phyloP scores from a whole-genome alignment of 2,797 vertebrate genomes.

The Danio jaintianensis region DNA sequence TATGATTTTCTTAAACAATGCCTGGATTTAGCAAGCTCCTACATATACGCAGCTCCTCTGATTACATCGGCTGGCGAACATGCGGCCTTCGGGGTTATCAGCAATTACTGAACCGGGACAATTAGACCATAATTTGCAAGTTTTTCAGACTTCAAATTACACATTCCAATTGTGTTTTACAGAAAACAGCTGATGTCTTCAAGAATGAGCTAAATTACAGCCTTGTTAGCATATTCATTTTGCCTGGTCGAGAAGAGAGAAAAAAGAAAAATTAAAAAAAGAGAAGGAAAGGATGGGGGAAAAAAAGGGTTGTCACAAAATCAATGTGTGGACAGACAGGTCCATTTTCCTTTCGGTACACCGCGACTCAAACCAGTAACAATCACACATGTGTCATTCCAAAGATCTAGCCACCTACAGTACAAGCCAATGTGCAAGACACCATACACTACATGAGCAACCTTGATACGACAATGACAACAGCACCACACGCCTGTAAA shows the following conservation, averaged over 20 bases:
- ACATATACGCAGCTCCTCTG: background rate
- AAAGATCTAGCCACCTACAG: constrained; percentile 53
- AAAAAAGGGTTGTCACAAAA: constrained; percentile 51
- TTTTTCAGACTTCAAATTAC: constrained; percentile 27
- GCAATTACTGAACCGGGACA: constrained; percentile 40
- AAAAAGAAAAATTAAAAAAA: background rate
- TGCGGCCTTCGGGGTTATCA: constrained; percentile 23
- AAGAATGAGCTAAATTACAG: constrained; percentile 45
- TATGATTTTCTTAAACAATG: constrained; percentile 44
- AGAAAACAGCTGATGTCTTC: constrained; percentile 56
- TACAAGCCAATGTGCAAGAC: constrained; percentile 55
- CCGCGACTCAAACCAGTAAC: constrained; percentile 35
- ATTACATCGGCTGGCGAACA: constrained; percentile 11
- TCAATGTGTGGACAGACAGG: constrained; percentile 56
- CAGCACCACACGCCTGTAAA: constrained; percentile 38
- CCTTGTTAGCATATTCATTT: constrained; percentile 60
- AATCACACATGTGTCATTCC: constrained; percentile 50
- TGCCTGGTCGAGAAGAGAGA: constrained; percentile 20
- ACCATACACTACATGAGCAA: constrained; percentile 56
- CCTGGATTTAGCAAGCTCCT: constrained; percentile 21
- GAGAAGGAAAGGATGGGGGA: background rate
- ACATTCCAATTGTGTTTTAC: constrained; percentile 46
- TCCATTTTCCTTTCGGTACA: constrained; percentile 45
- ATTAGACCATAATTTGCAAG: constrained; percentile 43
- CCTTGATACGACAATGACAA: constrained; percentile 51